Base-by-base conservation (phyloP, 1,140 invertebrate species). In the Drosophila nigrodunni region DNA sequence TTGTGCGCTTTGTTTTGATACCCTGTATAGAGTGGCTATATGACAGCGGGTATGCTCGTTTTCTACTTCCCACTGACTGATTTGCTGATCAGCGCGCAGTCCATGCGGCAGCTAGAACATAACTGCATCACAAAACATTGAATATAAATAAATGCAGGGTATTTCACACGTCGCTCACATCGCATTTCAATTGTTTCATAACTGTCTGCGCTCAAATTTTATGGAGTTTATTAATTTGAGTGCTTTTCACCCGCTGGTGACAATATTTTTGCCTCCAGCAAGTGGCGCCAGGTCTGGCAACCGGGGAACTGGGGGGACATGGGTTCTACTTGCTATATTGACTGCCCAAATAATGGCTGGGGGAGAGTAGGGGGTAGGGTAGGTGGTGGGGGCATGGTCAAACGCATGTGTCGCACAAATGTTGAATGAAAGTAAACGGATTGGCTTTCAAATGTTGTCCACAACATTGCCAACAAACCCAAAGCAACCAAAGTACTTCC, bases 221-320 rank as follows among this genome's bases (percentile, higher is more conserved):
- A 89, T 88, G 83, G 83, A 89, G 83, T 88, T 88, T 88, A 88
- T 88, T 88, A 88, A 88, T 88, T 88, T 88, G 83, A 88, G 83
- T 88, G 83, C 83, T 88, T 88, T 88, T 72, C 82, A 88, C 74
- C 73, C 85, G 55, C 68, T 74, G 77, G 62, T 89, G 83, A 88
- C 85, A 83, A 59, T 77, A 74, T 79, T 76, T 68, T 47, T 46
- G 18, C 49, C 47, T 15, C 34, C 7, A 21, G 46, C 43, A 43
- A 10, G 3, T 43, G 57, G 25, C 2, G 41, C 7, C 25, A 30
- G 25, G 25, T 5, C 6, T 3, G 25, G 4, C 25, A 30, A 5
- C 25, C 25, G 25, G 25, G 25, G 8, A 37, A 1, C 3, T 2
- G 6, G 25, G n/a, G 43, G 21, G 43, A 30, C 25, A 30, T 5